Evolutionary conservation across 2,888 invertebrate species (phyloP).

Genomic region (Tipula confusa): DNA sequence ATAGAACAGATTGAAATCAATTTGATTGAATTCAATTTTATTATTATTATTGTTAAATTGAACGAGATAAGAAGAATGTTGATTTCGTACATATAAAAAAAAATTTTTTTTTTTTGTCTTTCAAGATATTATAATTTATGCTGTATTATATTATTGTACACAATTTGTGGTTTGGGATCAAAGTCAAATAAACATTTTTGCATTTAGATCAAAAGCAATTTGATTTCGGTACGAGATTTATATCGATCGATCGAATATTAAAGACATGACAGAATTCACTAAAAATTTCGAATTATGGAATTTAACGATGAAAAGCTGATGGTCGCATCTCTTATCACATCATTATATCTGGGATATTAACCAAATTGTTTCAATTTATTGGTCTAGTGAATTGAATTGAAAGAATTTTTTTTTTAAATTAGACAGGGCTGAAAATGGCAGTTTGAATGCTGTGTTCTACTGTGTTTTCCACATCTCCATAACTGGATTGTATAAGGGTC

Average conservation of each 20-base stretch:
- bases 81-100: background rate
- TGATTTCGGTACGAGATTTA: background rate
- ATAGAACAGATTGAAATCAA: background rate
- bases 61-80: background rate
- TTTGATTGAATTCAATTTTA: slow-evolving; percentile 25
- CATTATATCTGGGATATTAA: background rate
- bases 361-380: no score
- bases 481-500: no score
- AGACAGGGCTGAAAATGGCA: no score
- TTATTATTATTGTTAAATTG: background rate
- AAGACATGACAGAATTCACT: background rate
- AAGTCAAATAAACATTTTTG: background rate
- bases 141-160: background rate
- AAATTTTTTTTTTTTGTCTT: background rate
- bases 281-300: background rate
- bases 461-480: no score
- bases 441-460: no score
- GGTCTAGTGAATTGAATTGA: no score
- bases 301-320: background rate
- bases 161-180: background rate
- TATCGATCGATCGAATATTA: background rate
- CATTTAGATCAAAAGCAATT: background rate
- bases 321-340: background rate
- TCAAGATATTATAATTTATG: slow-evolving; percentile 1
- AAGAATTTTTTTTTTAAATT: no score